phyloP scores from a whole-genome alignment of 2,888 invertebrate genomes.

The Gibbula magus region DNA sequence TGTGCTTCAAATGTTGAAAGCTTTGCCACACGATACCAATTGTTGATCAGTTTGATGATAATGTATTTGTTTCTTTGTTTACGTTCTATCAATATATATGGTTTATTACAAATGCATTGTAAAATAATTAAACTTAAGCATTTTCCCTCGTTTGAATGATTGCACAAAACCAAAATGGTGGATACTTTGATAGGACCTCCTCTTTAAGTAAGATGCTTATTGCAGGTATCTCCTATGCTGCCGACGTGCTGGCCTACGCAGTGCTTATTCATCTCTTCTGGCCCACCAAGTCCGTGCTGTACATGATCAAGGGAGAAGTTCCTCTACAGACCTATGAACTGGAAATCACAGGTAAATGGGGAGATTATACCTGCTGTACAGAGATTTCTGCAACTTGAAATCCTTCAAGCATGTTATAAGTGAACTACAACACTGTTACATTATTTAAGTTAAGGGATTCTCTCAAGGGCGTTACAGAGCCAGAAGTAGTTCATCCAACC shows the following conservation, averaged over 20 bases:
- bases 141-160: too few relatives aligned
- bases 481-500: neutral
- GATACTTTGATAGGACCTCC: too few relatives aligned
- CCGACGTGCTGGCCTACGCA: slow-evolving; percentile 94
- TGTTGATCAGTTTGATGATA: too few relatives aligned
- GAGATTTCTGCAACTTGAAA: too few relatives aligned
- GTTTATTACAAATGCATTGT: too few relatives aligned
- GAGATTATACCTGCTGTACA: neutral
- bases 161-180: too few relatives aligned
- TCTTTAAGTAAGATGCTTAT: slow-evolving; percentile 43
- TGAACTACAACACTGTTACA: neutral
- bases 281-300: slow-evolving; percentile 95
- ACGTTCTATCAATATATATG: too few relatives aligned
- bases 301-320: slow-evolving; percentile 78
- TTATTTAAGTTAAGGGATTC: neutral
- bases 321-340: slow-evolving; percentile 65
- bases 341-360: slow-evolving; percentile 60
- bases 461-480: neutral
- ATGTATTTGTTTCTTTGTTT: too few relatives aligned
- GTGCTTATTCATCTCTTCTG: slow-evolving; percentile 96
- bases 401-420: neutral
- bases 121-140: too few relatives aligned
- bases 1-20: too few relatives aligned
- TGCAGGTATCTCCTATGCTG: slow-evolving; percentile 94
- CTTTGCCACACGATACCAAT: too few relatives aligned